A percentile compares a stretch with the other conserved stretches of the same genome.
phyloP scores from a whole-genome alignment of 2,888 invertebrate species.

The Tanytarsus gracilentus region DNA sequence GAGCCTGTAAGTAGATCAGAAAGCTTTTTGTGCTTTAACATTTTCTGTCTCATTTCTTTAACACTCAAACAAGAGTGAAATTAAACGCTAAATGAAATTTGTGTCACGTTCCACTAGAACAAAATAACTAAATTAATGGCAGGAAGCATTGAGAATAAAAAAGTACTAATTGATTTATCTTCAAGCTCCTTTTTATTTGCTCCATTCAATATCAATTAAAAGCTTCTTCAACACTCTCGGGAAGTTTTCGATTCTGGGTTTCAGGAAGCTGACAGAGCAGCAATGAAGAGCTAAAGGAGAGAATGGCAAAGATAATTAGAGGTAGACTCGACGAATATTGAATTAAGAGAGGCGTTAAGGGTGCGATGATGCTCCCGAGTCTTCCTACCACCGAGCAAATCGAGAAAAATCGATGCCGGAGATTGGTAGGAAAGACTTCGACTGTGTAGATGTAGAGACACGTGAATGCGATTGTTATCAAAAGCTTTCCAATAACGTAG shows the following conservation, averaged over 20 bases:
- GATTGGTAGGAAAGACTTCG: constrained; percentile 61
- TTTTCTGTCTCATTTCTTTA: no score
- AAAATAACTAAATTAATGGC: no score
- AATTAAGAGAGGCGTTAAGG: constrained; percentile 54
- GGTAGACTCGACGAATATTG: constrained; percentile 30
- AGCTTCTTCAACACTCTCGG: constrained; percentile 54
- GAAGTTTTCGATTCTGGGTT: constrained; percentile 51
- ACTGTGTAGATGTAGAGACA: constrained; percentile 59
- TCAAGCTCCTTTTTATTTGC: background rate
- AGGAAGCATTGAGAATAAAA: background rate
- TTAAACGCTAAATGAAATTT: no score
- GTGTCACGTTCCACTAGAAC: no score
- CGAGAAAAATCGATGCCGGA: constrained; percentile 56
- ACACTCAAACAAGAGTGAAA: no score
- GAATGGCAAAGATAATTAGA: constrained; percentile 5
- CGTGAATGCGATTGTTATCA: constrained; percentile 57
- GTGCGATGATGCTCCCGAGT: constrained; percentile 59
- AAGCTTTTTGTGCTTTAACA: no score
- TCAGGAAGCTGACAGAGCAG: constrained; percentile 47
- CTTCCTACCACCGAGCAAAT: constrained; percentile 61
- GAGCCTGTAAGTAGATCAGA: no score
- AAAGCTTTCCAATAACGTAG: constrained; percentile 56
- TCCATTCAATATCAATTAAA: constrained; percentile 9
- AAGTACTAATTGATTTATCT: background rate
- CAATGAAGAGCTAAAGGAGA: constrained; percentile 2